Conservation (phyloP, 1,140 invertebrate genomes). For the Uloborus diversus region DNA sequence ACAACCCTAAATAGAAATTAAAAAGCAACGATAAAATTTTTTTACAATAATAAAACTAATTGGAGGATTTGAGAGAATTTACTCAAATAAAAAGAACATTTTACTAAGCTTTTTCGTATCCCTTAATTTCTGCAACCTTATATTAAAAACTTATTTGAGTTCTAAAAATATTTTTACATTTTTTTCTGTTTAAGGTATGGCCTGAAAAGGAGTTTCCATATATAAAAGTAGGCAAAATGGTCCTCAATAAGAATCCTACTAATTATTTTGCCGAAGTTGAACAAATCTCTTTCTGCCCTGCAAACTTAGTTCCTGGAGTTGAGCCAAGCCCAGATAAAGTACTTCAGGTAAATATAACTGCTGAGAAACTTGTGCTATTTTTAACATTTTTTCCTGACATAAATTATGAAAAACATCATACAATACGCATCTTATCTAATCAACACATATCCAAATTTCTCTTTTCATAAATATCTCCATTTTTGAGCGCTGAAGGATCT, state of each 20-base stretch:
- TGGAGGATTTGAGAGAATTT: background rate
- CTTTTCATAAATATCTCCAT: no score
- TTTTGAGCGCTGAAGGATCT: no score
- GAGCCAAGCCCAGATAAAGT: constrained; percentile 93
- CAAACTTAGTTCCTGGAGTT: constrained; percentile 90
- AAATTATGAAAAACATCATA: no score
- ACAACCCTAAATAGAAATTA: no score
- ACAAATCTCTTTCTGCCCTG: constrained; percentile 92
- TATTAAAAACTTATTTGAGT: background rate
- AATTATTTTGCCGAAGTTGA: constrained; percentile 95
- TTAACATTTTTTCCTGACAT: background rate
- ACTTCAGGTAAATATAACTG: constrained; percentile 78
- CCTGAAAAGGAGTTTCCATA: constrained; percentile 89
- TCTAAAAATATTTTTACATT: background rate
- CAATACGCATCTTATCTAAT: no score
- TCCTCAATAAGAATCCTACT: constrained; percentile 86
- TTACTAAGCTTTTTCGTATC: background rate
- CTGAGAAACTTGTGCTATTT: no score
- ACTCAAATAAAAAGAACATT: background rate
- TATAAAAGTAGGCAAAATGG: constrained; percentile 89
- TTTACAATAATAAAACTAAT: no score
- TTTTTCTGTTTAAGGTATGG: constrained; percentile 76
- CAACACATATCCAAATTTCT: no score
- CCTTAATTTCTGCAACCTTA: background rate
- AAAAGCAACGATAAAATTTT: no score